These are phyloP conservation scores for Chelon labrosus DNA, from an alignment of 2,797 vertebrate species.

Conservation along the genomic window DNA sequence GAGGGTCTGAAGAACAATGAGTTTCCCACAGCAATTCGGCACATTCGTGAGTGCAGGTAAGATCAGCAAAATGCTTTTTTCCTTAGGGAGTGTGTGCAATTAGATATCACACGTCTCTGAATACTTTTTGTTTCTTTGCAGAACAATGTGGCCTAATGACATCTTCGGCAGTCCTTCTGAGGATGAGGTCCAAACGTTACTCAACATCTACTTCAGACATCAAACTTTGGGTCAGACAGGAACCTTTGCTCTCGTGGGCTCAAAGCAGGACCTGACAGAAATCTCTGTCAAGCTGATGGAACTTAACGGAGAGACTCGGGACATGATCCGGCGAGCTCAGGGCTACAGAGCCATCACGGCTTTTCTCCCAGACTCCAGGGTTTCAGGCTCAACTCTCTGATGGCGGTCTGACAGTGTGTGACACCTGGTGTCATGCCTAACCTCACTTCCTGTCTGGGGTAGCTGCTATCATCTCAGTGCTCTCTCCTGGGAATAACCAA, in stretches of 20 bases:
- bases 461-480: conserved; percentile 74
- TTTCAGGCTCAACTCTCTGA: conserved; percentile 95
- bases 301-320: conserved; percentile 94
- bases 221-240: conserved; percentile 97
- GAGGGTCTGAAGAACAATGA: conserved; percentile 92
- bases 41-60: conserved; percentile 96
- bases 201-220: conserved; percentile 98
- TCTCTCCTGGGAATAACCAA: conserved; percentile 82
- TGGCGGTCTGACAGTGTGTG: conserved; percentile 67
- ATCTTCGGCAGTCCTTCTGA: conserved; percentile 95
- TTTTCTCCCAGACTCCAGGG: conserved; percentile 93
- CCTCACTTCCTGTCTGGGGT: conserved; percentile 62
- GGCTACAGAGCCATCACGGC: conserved; percentile 91
- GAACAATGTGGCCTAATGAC: conserved; percentile 94
- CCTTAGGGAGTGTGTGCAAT: background rate
- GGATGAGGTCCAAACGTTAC: conserved; percentile 94
- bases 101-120: background rate
- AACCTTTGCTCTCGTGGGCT: conserved; percentile 97
- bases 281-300: conserved; percentile 95
- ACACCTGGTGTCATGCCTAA: conserved; percentile 33
- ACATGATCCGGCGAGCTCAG: conserved; percentile 93
- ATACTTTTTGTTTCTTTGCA: conserved; percentile 62
- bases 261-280: conserved; percentile 94
- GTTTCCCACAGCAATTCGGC: conserved; percentile 86
- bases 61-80: conserved; percentile 59